Evolutionary conservation across 2,797 vertebrate species (phyloP).

Genomic region (Tarsius wallacei): DNA sequence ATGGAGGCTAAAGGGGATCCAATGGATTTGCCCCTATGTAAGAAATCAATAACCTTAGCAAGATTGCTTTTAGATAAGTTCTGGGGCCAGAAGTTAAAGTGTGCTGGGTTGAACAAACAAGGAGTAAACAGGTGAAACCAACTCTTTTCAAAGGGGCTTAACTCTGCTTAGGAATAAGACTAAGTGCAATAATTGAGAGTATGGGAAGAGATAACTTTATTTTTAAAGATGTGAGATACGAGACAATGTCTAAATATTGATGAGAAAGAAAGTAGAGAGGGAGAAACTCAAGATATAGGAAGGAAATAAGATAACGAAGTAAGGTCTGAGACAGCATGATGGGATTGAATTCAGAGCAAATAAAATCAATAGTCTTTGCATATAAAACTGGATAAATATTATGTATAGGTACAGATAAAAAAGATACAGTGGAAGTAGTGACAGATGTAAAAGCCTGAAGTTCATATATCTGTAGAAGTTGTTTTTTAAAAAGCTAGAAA

Average conservation of each 20-base stretch:
- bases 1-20: background rate
- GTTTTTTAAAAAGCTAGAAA: background rate
- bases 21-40: background rate
- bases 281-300: background rate
- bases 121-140: background rate
- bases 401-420: background rate
- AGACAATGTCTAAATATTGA: background rate
- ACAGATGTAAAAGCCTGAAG: background rate
- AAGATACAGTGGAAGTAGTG: background rate
- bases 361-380: background rate
- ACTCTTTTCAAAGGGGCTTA: background rate
- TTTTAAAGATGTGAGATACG: background rate
- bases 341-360: background rate
- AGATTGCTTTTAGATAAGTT: background rate
- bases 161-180: background rate
- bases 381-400: background rate
- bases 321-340: background rate
- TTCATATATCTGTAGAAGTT: background rate
- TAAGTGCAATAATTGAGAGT: background rate
- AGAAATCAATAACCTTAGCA: background rate
- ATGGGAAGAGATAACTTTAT: background rate
- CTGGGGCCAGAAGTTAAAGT: background rate
- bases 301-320: background rate
- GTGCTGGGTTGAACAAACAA: background rate
- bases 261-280: background rate